Conservation (phyloP, 1,140 invertebrate genomes). For the Temnothorax curvispinosus region DNA sequence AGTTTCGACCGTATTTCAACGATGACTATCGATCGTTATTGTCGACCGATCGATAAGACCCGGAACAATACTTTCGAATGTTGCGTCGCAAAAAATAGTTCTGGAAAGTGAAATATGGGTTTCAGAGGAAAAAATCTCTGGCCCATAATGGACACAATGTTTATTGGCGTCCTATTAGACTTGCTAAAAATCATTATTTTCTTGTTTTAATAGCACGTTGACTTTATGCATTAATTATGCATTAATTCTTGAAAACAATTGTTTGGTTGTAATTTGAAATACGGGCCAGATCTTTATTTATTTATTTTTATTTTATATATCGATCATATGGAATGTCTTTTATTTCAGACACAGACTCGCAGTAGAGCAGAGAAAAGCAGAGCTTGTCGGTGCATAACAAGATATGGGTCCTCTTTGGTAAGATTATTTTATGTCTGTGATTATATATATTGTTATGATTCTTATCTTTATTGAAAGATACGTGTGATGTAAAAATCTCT, state of each 20-base stretch:
- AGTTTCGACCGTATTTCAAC: constrained; percentile 66
- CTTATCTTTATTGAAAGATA: constrained; percentile 27
- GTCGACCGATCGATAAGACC: constrained; percentile 63
- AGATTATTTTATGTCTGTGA: background rate
- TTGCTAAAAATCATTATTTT: background rate
- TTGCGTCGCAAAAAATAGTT: constrained; percentile 19
- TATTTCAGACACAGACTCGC: background rate
- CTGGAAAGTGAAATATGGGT: background rate
- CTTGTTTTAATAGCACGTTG: background rate
- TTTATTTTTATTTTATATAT: background rate
- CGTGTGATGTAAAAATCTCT: constrained; percentile 24
- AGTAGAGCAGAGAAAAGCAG: background rate
- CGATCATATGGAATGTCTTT: background rate
- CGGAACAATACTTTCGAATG: background rate
- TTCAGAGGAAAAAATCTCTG: background rate
- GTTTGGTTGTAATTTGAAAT: background rate
- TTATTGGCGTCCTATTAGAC: background rate
- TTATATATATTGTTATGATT: background rate
- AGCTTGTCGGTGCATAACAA: background rate
- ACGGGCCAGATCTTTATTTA: background rate
- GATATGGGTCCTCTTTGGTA: background rate
- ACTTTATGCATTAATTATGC: background rate
- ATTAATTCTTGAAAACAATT: background rate
- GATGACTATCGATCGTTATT: constrained; percentile 54
- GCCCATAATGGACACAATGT: background rate